Percentiles rank a stretch among this genome's conserved stretches.
phyloP scores from a whole-genome alignment of 2,888 invertebrate species.

The Kryphioiulus occultus region DNA sequence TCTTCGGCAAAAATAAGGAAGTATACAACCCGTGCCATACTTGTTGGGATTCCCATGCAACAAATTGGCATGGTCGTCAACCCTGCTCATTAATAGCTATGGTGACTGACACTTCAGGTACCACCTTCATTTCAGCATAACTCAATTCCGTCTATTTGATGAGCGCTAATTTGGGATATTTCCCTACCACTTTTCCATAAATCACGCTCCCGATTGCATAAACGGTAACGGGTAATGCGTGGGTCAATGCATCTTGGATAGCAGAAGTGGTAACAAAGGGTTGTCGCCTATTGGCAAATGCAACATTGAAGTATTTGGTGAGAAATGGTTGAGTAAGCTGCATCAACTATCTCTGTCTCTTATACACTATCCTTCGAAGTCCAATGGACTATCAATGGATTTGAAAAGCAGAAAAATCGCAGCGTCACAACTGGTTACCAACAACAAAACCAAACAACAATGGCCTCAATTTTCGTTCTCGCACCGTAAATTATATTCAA shows the following conservation, averaged over 20 bases:
- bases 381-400: neutral
- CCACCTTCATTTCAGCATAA: neutral
- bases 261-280: neutral
- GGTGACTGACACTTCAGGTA: neutral
- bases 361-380: neutral
- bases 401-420: conserved; percentile 13
- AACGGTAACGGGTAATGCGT: neutral
- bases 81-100: neutral
- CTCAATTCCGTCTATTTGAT: conserved; percentile 16
- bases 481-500: neutral
- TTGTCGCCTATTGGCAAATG: neutral
- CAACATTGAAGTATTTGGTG: neutral
- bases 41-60: neutral
- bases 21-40: neutral
- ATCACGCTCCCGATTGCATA: neutral
- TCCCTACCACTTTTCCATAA: neutral
- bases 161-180: conserved; percentile 16
- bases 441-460: conserved; percentile 1
- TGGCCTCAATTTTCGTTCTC: conserved; percentile 20
- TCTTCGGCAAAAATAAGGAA: neutral
- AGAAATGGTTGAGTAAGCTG: neutral
- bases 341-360: neutral
- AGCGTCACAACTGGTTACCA: neutral
- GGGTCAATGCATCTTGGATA: conserved; percentile 25
- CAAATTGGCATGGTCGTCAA: conserved; percentile 11